A percentile compares a stretch with the other conserved stretches of the same genome.
These are phyloP conservation scores for Selene dorsalis DNA, from an alignment of 2,797 vertebrate genomes.

Conservation along the genomic window DNA sequence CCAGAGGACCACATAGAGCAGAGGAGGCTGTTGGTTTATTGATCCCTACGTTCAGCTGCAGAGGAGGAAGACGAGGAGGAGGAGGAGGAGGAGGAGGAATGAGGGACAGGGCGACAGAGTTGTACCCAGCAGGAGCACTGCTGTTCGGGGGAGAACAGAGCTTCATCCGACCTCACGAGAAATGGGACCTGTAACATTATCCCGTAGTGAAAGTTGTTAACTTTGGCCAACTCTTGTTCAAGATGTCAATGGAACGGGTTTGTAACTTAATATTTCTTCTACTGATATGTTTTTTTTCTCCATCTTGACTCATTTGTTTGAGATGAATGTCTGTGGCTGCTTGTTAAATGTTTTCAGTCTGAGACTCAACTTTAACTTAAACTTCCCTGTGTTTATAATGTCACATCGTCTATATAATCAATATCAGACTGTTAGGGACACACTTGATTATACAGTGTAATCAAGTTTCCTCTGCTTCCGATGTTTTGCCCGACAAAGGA, in stretches of 20 bases:
- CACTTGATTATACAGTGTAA: neutral
- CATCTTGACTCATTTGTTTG: slow-evolving; percentile 2
- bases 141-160: slow-evolving; percentile 17
- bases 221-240: slow-evolving; percentile 28
- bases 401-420: neutral
- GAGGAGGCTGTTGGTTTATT: slow-evolving; percentile 46
- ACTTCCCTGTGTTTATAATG: neutral
- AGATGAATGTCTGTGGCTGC: neutral
- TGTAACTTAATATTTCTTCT: slow-evolving; percentile 52
- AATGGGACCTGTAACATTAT: slow-evolving; percentile 32
- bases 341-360: neutral
- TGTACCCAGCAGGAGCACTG: slow-evolving; percentile 29
- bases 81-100: slow-evolving; percentile 23
- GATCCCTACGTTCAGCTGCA: slow-evolving; percentile 19
- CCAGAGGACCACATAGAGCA: slow-evolving; percentile 44
- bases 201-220: slow-evolving; percentile 38
- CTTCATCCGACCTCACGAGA: slow-evolving; percentile 31
- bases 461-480: neutral
- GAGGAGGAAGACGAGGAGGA: slow-evolving; percentile 11
- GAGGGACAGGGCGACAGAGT: slow-evolving; percentile 26
- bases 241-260: slow-evolving; percentile 77
- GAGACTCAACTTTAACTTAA: neutral
- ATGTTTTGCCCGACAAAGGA: slow-evolving; percentile 48
- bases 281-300: neutral
- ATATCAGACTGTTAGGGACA: neutral